Conservation (phyloP, 2,888 invertebrate species). For the Cheilosia grossa region DNA sequence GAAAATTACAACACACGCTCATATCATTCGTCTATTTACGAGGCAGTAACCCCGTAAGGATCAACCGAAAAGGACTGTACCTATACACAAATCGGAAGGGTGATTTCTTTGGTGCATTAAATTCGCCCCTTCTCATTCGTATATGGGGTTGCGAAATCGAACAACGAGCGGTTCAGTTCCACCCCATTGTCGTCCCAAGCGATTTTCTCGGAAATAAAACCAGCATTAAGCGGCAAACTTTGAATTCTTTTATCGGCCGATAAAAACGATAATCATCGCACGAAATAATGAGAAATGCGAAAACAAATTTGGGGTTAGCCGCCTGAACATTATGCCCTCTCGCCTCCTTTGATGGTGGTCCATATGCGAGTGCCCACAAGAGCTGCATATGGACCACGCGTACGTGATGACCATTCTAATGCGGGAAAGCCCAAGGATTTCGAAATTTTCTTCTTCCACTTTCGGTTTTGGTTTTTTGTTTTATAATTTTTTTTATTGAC, state of each 20-base stretch:
- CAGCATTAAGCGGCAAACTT: slow-evolving; percentile 65
- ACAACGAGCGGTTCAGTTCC: slow-evolving; percentile 18
- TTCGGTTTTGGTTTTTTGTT: slow-evolving; percentile 24
- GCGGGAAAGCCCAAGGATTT: neutral
- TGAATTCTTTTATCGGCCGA: slow-evolving; percentile 74
- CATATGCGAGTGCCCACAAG: slow-evolving; percentile 53
- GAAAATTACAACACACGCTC: slow-evolving; percentile 29
- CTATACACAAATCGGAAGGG: slow-evolving; percentile 5
- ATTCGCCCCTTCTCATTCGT: neutral
- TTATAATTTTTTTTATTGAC: slow-evolving; percentile 62
- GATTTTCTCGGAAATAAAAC: slow-evolving; percentile 69
- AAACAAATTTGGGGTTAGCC: slow-evolving; percentile 66
- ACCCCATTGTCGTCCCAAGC: slow-evolving; percentile 52
- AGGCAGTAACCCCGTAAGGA: slow-evolving; percentile 20
- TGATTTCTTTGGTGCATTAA: slow-evolving; percentile 35
- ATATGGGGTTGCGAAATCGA: neutral
- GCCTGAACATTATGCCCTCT: slow-evolving; percentile 19
- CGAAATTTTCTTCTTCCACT: slow-evolving; percentile 5
- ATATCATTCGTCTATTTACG: slow-evolving; percentile 48
- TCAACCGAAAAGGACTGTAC: slow-evolving; percentile 21
- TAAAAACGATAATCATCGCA: slow-evolving; percentile 73
- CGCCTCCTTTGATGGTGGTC: slow-evolving; percentile 31
- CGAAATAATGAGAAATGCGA: slow-evolving; percentile 72
- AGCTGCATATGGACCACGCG: slow-evolving; percentile 47
- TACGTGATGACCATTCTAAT: slow-evolving; percentile 69